Conservation (phyloP, 2,797 vertebrate genomes). For the Jordanella pulchra region DNA sequence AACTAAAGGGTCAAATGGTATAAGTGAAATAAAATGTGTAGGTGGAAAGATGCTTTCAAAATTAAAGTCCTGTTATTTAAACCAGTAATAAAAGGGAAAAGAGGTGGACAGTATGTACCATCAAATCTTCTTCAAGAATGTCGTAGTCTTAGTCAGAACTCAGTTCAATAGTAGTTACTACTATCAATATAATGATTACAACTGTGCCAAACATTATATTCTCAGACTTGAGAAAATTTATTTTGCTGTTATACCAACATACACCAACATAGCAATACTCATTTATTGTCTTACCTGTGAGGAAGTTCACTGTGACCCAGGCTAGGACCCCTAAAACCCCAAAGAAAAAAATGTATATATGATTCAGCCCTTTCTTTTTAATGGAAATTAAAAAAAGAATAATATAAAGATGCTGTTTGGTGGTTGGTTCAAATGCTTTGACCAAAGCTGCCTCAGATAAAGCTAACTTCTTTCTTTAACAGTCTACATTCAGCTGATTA, state of each 20-base stretch:
- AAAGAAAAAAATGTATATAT: slow-evolving; percentile 49
- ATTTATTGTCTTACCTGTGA: slow-evolving; percentile 90
- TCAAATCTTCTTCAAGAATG: slow-evolving; percentile 13
- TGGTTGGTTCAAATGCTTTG: neutral
- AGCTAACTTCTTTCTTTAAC: too few species aligned
- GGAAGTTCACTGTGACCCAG: slow-evolving; percentile 98
- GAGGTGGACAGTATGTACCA: neutral
- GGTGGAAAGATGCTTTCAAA: neutral
- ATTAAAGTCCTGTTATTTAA: neutral
- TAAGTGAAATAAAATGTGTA: neutral
- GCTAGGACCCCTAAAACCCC: slow-evolving; percentile 90
- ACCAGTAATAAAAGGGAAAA: neutral
- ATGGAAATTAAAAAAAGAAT: neutral
- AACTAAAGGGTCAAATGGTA: neutral
- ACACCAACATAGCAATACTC: slow-evolving; percentile 72
- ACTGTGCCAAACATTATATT: neutral
- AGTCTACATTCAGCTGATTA: slow-evolving; percentile 22
- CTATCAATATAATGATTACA: slow-evolving; percentile 19
- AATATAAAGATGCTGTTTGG: neutral
- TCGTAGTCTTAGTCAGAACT: slow-evolving; percentile 17
- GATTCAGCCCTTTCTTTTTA: slow-evolving; percentile 23
- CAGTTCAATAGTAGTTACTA: slow-evolving; percentile 15
- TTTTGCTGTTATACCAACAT: slow-evolving; percentile 57
- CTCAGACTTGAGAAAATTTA: too few species aligned
- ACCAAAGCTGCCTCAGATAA: neutral